Evolutionary conservation across 1,140 invertebrate species (phyloP).

Genomic region (Hesperophylax magnus): DNA sequence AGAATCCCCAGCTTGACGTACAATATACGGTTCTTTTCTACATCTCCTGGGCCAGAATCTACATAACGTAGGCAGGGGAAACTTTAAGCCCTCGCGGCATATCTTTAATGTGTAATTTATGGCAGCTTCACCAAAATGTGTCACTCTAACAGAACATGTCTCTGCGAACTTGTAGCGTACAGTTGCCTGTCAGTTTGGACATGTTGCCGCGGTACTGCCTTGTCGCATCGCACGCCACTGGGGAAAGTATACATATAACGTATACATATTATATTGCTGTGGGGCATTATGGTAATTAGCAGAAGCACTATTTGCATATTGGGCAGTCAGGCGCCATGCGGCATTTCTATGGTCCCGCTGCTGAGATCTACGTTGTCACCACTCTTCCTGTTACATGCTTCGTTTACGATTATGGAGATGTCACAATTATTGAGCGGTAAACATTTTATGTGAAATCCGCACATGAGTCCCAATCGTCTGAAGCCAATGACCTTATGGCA

Average conservation of each 20-base stretch:
- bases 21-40: not conserved
- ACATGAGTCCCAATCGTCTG: too few species aligned
- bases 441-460: too few species aligned
- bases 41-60: not conserved
- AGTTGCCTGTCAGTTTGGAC: slow-evolving; percentile 26
- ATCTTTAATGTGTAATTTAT: slow-evolving; percentile 24
- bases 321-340: not conserved
- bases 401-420: too few species aligned
- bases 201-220: not conserved
- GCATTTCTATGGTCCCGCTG: not conserved
- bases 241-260: not conserved
- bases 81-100: slow-evolving; percentile 1
- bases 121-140: slow-evolving; percentile 29
- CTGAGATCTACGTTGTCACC: too few species aligned
- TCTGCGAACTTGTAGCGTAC: not conserved
- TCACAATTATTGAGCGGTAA: too few species aligned
- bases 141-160: slow-evolving; percentile 8
- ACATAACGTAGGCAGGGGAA: not conserved
- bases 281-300: slow-evolving; percentile 3
- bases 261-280: not conserved
- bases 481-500: too few species aligned
- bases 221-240: slow-evolving; percentile 1
- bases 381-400: too few species aligned
- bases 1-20: not conserved
- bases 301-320: slow-evolving; percentile 18